These are phyloP conservation scores for Perdita meconis DNA, from an alignment of 2,888 invertebrate species.

Conservation along the genomic window DNA sequence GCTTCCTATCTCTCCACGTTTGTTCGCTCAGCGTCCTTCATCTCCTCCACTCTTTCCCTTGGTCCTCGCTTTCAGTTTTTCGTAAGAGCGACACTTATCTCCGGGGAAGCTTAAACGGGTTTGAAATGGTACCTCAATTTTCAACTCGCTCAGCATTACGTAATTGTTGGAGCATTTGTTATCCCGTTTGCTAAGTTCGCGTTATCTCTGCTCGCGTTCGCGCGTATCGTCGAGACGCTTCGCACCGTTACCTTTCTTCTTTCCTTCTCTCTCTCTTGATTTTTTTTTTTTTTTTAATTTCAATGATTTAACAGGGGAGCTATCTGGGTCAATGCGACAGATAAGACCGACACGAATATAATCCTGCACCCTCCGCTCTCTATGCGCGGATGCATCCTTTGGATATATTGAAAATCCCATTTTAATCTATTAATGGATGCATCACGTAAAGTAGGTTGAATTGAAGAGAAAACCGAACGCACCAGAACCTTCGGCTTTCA, in stretches of 20 bases:
- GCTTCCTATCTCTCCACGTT: constrained; percentile 4
- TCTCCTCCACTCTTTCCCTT: neutral
- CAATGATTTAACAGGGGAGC: neutral
- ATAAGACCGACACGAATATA: neutral
- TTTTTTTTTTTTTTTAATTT: no score
- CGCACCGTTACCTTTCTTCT: neutral
- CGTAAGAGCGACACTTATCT: constrained; percentile 13
- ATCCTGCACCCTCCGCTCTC: neutral
- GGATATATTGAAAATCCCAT: neutral
- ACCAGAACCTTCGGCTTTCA: neutral
- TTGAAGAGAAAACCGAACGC: neutral
- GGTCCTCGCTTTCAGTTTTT: constrained; percentile 9
- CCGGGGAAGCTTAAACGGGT: constrained; percentile 1
- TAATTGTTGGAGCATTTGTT: constrained; percentile 1
- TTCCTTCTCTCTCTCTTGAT: no score
- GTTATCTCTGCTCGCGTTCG: no score
- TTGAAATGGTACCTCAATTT: neutral
- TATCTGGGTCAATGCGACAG: neutral
- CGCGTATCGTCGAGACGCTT: no score
- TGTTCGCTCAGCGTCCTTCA: neutral
- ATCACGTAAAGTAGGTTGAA: constrained; percentile 20
- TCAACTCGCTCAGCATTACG: neutral
- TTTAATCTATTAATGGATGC: constrained; percentile 32
- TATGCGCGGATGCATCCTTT: neutral
- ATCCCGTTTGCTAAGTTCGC: neutral